Base-by-base conservation (phyloP, 2,797 vertebrate species). In the Lepilemur ruficaudatus region DNA sequence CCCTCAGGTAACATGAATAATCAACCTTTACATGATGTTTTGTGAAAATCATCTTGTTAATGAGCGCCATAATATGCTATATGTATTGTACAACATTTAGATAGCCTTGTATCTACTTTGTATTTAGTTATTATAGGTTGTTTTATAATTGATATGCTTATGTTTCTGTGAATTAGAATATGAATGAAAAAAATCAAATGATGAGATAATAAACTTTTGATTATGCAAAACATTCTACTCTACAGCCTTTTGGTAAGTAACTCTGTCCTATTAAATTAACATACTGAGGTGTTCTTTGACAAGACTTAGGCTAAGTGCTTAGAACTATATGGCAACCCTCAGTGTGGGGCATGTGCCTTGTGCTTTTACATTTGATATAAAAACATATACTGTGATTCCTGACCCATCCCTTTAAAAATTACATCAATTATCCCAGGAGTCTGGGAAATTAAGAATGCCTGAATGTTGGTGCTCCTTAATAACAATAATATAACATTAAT, bases 1-100 rank as follows among this genome's bases (percentile, higher is more conserved):
- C 5, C 97, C 87, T 87, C 98, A 99, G 98, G 98, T 99, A 98
- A 98, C 83, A 86, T 20, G 91, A 93, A 57, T 79, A 80, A 12
- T 94, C 13, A 96, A 22, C 2, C 38, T 43, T 95, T 65, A 76
- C 0, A 0, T 5, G 20, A 8, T 65, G 10, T 35, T 96, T 93
- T 91, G 63, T 70, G 69, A 91, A 75, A 83, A 79, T 69, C 11
- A 4, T 81, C 57, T 43, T 92, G 14, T 65, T 76, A 59, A 13
- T 43, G n/a, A 95, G 38, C 11, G 50, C n/a, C 20, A 14, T 25
- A 48, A 76, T 35, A 12, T 28, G 52, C 28, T n/a, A 73, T 30
- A 35, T 32, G 3, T 41, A n/a, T 13, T 69, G 3, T 22, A 46
- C 3, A 32, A 25, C 61, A 72, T 75, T 82, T 70, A 81, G 59